Base-by-base conservation (phyloP, 2,113 vertebrate genomes). In the Hippocampus guttulatus region DNA sequence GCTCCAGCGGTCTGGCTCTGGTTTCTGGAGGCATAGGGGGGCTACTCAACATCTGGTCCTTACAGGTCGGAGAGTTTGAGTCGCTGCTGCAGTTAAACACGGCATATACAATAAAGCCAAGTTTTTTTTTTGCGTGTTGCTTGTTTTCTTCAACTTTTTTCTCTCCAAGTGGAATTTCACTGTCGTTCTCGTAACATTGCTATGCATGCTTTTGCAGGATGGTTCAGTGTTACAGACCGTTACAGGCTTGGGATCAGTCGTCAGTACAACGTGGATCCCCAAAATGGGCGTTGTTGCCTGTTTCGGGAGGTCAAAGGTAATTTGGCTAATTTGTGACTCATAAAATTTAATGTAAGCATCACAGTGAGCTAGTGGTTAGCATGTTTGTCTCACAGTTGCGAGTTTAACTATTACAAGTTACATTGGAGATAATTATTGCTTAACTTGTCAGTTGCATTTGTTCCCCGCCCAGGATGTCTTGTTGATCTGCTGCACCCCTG, bases 21-120 rank as follows among this genome's bases (percentile, higher is more conserved):
- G 85, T 91, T 57, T 93, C 93, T 70, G 93, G 93, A 61, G 93
- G 92, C 55, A 91, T 92, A 1, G 92, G 92, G 16, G 92, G 93
- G 0, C 81, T 93, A 64, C 91, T 94, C 51, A 94, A 94, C 83
- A 87, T 94, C 85, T 94, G 93, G 93, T 94, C 93, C 73, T 82
- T 94, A 58, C 89, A 89, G 85, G 93, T 93, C 49, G 82, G 83
- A 51, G 64, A 60, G 52, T 66, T 52, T 16, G 18, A 21, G 58
- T 61, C 40, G 64, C 43, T n/a, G 51, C 15, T 21, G 33, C 55
- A 71, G 47, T 45, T 14, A 1, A 41, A 41, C 10, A n/a, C n/a
- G 41, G 21, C 16, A 21, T 64, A 21, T 43, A 43, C 8, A 23
- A n/a, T 15, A 47, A 52, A 52, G 18, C 51, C 14, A 18, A 20